phyloP scores from a whole-genome alignment of 2,797 vertebrate genomes.

The Anas georgica region DNA sequence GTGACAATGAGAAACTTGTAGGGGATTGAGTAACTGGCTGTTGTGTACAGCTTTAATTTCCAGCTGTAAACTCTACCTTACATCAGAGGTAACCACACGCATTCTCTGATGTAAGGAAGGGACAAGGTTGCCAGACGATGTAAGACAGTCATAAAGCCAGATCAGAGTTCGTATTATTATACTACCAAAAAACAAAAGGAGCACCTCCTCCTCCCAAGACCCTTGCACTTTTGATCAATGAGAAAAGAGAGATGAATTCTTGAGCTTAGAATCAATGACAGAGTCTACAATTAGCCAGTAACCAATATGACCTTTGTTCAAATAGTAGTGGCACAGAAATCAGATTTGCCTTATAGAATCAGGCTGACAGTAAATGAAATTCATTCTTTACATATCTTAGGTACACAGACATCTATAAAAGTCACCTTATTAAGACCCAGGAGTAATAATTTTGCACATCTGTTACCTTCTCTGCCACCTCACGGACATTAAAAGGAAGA shows the following conservation, averaged over 20 bases:
- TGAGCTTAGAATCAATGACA: neutral
- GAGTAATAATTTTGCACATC: neutral
- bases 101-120: neutral
- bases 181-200: neutral
- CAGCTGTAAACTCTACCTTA: neutral
- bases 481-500: neutral
- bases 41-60: neutral
- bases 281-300: neutral
- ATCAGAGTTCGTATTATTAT: neutral
- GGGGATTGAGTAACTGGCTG: neutral
- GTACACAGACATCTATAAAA: neutral
- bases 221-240: neutral
- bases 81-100: neutral
- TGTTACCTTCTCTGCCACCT: neutral
- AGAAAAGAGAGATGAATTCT: neutral
- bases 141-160: neutral
- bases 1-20: neutral
- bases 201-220: neutral
- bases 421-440: fast-evolving
- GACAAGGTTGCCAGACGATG: neutral
- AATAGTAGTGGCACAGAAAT: neutral
- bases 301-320: neutral
- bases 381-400: neutral
- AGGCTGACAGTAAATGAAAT: neutral
- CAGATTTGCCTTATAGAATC: neutral